A percentile compares a stretch with the other conserved stretches of the same genome.
These are phyloP conservation scores for Cassiopea xamachana DNA, from an alignment of 30 jellyfish, hydroid and myxozoan genomes.

Conservation along the genomic window DNA sequence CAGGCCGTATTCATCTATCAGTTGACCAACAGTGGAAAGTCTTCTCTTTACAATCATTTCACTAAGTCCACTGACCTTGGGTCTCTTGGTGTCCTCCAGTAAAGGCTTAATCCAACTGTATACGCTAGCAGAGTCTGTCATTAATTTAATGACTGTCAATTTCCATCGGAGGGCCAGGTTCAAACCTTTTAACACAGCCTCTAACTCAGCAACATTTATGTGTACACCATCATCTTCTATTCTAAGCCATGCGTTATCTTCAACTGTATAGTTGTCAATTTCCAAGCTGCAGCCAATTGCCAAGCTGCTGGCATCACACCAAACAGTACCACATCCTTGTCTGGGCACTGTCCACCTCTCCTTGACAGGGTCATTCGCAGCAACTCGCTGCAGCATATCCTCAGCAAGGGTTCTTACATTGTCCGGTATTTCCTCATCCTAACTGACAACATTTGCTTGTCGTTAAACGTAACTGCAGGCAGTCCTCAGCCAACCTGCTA, in stretches of 20 bases:
- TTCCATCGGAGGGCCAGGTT: constrained; percentile 39
- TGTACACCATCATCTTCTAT: constrained; percentile 5
- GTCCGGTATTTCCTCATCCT: constrained; percentile 25
- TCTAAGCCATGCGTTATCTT: constrained; percentile 22
- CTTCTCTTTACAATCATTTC: constrained; percentile 53
- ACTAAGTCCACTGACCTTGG: constrained; percentile 1
- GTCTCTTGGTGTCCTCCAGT: background rate
- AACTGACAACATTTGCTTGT: background rate
- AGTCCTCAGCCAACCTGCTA: constrained; percentile 54
- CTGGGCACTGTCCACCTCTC: background rate
- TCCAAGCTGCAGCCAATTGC: background rate
- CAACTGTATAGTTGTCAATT: background rate
- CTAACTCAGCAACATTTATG: constrained; percentile 42
- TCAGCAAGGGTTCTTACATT: background rate
- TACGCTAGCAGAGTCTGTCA: constrained; percentile 16
- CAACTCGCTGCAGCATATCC: background rate
- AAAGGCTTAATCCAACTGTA: constrained; percentile 2
- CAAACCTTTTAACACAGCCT: constrained; percentile 13
- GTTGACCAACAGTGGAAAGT: constrained; percentile 17
- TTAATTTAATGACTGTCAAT: background rate
- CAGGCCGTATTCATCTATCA: constrained; percentile 38
- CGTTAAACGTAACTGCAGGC: constrained; percentile 46
- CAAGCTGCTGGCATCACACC: background rate
- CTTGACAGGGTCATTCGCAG: constrained; percentile 16
- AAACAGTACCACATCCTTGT: background rate